A percentile compares a stretch with the other conserved stretches of the same genome.
These are phyloP conservation scores for Botia almorhae DNA, from an alignment of 2,797 vertebrate species.

Conservation along the genomic window DNA sequence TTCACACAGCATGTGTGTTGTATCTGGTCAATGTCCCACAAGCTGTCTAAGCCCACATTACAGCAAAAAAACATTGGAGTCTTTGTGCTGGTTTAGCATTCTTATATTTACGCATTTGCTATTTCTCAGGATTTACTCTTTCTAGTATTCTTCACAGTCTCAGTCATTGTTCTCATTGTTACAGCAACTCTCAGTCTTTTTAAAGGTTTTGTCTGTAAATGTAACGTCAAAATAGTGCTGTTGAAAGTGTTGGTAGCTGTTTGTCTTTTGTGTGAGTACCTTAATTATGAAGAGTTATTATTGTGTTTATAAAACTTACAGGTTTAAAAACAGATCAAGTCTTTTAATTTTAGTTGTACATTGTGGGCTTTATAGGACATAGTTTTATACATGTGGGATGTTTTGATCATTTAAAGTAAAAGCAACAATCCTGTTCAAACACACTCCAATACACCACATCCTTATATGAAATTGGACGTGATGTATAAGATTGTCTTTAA, in stretches of 20 bases:
- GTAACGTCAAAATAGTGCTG: not conserved
- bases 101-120: not conserved
- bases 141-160: too few relatives aligned
- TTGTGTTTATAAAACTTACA: too few relatives aligned
- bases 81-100: not conserved
- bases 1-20: slow-evolving; percentile 16
- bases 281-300: too few relatives aligned
- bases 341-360: too few relatives aligned
- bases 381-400: too few relatives aligned
- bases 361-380: too few relatives aligned
- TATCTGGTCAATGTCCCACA: slow-evolving; percentile 16
- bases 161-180: too few relatives aligned
- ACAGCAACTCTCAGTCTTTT: not conserved
- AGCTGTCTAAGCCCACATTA: not conserved
- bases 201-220: not conserved
- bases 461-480: not conserved
- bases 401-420: not conserved
- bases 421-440: too few relatives aligned
- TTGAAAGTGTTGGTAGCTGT: not conserved
- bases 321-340: too few relatives aligned
- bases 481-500: not conserved
- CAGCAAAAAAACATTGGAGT: not conserved
- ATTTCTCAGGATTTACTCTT: not conserved
- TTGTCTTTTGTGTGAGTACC: slow-evolving; percentile 3
- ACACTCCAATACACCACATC: not conserved